phyloP scores from a whole-genome alignment of 1,140 invertebrate species.

The Megalonaias nervosa region DNA sequence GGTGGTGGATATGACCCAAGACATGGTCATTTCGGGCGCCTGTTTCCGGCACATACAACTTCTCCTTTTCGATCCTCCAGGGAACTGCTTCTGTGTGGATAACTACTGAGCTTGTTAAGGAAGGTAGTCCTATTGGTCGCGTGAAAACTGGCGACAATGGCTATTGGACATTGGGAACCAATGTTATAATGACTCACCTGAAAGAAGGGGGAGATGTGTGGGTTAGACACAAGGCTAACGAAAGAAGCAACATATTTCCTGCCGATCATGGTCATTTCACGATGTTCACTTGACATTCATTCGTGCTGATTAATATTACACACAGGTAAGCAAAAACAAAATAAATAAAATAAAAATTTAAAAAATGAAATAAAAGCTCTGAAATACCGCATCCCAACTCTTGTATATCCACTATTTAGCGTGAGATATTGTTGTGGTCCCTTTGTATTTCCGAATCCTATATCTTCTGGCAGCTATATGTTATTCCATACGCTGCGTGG shows the following conservation, averaged over 20 bases:
- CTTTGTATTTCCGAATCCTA: too few species aligned
- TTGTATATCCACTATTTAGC: too few species aligned
- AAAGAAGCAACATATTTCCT: constrained; percentile 12
- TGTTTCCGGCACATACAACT: constrained; percentile 49
- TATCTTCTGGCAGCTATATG: too few species aligned
- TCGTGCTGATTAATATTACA: background rate
- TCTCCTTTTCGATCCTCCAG: constrained; percentile 31
- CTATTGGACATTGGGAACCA: constrained; percentile 30
- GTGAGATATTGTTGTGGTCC: too few species aligned
- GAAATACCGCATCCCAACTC: too few species aligned
- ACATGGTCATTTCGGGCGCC: constrained; percentile 52
- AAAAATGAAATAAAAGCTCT: too few species aligned
- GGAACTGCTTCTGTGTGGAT: constrained; percentile 25
- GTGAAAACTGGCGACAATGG: constrained; percentile 35
- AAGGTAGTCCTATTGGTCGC: constrained; percentile 11
- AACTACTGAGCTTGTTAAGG: constrained; percentile 14
- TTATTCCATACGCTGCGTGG: too few species aligned
- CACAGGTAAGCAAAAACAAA: too few species aligned
- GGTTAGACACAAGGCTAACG: constrained; percentile 32
- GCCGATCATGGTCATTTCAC: constrained; percentile 24
- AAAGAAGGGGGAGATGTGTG: constrained; percentile 24
- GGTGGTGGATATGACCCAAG: constrained; percentile 45
- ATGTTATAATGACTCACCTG: constrained; percentile 19
- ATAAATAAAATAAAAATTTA: too few species aligned
- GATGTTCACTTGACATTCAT: constrained; percentile 28